phyloP scores from a whole-genome alignment of 2,888 invertebrate species.

The Plagodis dolabraria region DNA sequence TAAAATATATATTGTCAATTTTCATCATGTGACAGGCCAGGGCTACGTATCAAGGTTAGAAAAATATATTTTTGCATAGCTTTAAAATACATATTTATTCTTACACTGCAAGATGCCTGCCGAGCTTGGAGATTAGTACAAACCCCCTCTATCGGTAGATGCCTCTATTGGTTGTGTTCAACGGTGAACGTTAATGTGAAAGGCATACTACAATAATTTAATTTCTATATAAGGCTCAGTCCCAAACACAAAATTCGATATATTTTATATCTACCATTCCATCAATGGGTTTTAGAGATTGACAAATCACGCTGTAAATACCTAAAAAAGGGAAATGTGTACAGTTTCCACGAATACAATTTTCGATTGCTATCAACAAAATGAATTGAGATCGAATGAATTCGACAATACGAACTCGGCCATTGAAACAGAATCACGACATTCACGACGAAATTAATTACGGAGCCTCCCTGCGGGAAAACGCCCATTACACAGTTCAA shows the following conservation, averaged over 20 bases:
- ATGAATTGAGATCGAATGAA: constrained; percentile 41
- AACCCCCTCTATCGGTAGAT: no score
- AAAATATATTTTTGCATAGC: no score
- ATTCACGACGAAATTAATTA: constrained; percentile 57
- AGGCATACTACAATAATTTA: no score
- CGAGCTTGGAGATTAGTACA: no score
- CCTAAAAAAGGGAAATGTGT: constrained; percentile 14
- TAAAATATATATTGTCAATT: no score
- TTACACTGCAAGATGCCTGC: no score
- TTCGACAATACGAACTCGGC: constrained; percentile 44
- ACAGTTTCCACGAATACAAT: constrained; percentile 21
- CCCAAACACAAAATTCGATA: neutral
- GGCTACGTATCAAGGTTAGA: no score
- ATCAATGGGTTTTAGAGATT: constrained; percentile 12
- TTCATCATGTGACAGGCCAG: no score
- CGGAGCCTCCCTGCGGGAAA: constrained; percentile 40
- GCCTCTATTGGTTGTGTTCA: no score
- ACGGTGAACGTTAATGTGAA: no score
- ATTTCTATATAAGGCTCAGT: no score
- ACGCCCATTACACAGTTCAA: constrained; percentile 50
- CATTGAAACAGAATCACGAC: constrained; percentile 46
- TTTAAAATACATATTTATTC: no score
- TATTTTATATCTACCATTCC: constrained; percentile 3
- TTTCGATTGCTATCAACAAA: constrained; percentile 35
- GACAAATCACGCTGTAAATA: constrained; percentile 19